phyloP scores from a whole-genome alignment of 1,140 invertebrate genomes.

The Lordiphosa collinella region DNA sequence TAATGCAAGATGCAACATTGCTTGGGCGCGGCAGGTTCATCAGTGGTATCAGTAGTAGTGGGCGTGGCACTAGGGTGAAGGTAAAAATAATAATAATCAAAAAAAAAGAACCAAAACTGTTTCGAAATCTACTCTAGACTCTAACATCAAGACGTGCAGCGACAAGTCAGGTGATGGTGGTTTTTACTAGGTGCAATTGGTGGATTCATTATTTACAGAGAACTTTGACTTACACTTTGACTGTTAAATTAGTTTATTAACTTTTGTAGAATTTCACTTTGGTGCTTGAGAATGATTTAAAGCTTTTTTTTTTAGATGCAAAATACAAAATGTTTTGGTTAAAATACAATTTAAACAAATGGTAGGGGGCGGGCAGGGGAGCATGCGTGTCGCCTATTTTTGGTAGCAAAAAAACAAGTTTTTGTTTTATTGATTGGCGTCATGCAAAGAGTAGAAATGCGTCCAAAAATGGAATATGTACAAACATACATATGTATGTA shows the following conservation, averaged over 20 bases:
- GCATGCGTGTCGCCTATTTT: no score
- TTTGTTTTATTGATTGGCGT: no score
- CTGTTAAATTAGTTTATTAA: slow-evolving; percentile 9
- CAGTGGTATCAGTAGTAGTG: slow-evolving; percentile 22
- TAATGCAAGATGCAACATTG: slow-evolving; percentile 69
- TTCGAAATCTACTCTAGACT: not conserved
- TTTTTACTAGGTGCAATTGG: not conserved
- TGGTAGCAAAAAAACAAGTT: no score
- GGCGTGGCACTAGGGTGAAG: slow-evolving; percentile 44
- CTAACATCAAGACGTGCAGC: slow-evolving; percentile 3
- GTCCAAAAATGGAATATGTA: no score
- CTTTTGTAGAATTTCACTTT: slow-evolving; percentile 63
- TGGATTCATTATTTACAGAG: no score
- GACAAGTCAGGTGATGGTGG: not conserved
- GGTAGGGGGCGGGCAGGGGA: no score
- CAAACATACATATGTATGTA: no score
- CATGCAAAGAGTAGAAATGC: no score
- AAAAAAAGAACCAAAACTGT: slow-evolving; percentile 16
- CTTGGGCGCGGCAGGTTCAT: slow-evolving; percentile 43
- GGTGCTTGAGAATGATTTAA: slow-evolving; percentile 56
- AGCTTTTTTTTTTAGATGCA: slow-evolving; percentile 29
- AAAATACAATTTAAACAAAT: no score
- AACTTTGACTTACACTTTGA: not conserved
- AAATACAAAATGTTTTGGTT: no score
- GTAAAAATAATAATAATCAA: slow-evolving; percentile 29